Conservation (phyloP, 2,797 vertebrate genomes). For the Okamejei kenojei region DNA sequence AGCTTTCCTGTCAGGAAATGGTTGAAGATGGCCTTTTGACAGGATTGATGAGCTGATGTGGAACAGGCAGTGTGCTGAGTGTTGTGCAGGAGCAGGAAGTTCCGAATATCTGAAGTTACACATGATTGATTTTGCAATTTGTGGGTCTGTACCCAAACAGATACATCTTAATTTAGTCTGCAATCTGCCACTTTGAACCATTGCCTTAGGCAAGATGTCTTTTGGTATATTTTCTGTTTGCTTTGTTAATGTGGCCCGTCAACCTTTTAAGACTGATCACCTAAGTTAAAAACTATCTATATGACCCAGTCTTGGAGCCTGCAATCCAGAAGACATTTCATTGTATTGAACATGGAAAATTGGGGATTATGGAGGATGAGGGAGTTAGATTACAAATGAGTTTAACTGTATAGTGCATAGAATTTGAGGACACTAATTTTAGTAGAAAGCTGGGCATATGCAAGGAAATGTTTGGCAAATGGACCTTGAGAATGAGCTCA, state of each 20-base stretch:
- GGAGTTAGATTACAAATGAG: no score
- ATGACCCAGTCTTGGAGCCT: neutral
- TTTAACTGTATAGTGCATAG: no score
- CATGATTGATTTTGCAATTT: neutral
- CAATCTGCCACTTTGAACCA: neutral
- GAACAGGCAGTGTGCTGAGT: neutral
- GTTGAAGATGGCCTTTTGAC: conserved; percentile 11
- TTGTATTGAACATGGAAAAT: neutral
- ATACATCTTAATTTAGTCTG: neutral
- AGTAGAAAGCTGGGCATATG: neutral
- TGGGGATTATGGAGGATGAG: neutral
- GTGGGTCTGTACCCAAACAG: neutral
- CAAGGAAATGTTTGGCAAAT: neutral
- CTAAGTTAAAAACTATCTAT: neutral
- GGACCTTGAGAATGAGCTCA: neutral
- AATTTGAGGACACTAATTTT: no score
- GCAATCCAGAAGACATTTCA: neutral
- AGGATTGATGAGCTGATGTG: conserved; percentile 7
- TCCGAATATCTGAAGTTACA: neutral
- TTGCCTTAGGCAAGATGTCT: neutral
- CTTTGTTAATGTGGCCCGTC: neutral
- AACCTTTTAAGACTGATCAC: neutral
- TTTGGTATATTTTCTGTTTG: neutral
- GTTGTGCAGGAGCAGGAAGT: neutral
- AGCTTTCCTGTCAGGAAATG: conserved; percentile 26